Conservation (phyloP, 2,797 vertebrate genomes). For the Cephalopachus bancanus region DNA sequence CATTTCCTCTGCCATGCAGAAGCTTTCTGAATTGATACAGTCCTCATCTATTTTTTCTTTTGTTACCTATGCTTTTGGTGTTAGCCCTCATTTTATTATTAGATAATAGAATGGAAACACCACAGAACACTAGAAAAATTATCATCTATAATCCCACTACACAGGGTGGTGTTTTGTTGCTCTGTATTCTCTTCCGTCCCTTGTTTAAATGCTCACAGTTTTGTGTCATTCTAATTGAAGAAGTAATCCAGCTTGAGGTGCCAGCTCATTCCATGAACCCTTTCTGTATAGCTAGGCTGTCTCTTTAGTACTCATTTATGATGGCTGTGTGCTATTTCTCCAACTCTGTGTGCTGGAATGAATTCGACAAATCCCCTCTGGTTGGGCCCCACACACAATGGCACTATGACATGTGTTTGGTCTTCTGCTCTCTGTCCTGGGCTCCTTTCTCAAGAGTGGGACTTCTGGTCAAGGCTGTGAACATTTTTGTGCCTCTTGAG, state of each 20-base stretch:
- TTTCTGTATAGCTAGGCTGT: neutral
- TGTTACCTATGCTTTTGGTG: neutral
- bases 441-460: neutral
- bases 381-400: rapidly evolving
- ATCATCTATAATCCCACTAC: neutral
- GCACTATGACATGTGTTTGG: neutral
- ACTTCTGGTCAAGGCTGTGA: neutral
- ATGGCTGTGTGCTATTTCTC: neutral
- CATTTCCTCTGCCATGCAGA: neutral
- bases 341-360: neutral
- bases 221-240: neutral
- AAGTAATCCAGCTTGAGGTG: neutral
- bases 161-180: neutral
- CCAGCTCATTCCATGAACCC: neutral
- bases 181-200: neutral
- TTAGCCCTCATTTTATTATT: neutral
- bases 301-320: neutral
- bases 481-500: neutral
- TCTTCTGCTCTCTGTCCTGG: neutral
- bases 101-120: neutral
- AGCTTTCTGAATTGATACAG: neutral
- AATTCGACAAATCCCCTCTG: neutral
- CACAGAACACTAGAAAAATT: neutral
- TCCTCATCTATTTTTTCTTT: neutral
- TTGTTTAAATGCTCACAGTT: neutral